Evolutionary conservation across 2,797 vertebrate species (phyloP).

Genomic region (Sebastes aleutianus): DNA sequence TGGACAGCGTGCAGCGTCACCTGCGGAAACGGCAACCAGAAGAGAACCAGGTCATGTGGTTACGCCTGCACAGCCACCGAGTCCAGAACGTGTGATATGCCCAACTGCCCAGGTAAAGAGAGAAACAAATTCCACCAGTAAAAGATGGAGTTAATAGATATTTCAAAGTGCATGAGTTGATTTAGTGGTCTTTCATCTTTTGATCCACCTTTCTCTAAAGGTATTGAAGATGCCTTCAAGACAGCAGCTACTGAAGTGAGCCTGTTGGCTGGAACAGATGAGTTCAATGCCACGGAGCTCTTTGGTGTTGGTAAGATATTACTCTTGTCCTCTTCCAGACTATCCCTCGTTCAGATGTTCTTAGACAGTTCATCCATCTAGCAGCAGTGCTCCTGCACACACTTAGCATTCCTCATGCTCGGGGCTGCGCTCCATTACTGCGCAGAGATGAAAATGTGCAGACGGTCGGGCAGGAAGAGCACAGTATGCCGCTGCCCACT

Average conservation of each 20-base stretch:
- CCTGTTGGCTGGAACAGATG: constrained; percentile 92
- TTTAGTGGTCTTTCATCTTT: constrained; percentile 8
- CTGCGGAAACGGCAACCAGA: constrained; percentile 92
- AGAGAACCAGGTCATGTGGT: constrained; percentile 92
- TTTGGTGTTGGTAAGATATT: constrained; percentile 94
- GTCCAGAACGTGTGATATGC: constrained; percentile 92
- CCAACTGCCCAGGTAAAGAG: constrained; percentile 89
- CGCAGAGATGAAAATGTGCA: constrained; percentile 47
- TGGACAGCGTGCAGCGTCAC: constrained; percentile 94
- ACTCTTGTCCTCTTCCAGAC: constrained; percentile 17
- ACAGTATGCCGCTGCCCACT: constrained; percentile 4
- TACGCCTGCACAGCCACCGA: constrained; percentile 95
- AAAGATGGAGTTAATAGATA: not conserved
- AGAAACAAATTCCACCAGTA: not conserved
- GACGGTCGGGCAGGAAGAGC: constrained; percentile 43
- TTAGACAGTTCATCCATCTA: constrained; percentile 58
- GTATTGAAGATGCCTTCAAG: constrained; percentile 96
- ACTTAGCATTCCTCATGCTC: constrained; percentile 58
- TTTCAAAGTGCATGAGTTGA: not conserved
- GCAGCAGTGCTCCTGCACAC: constrained; percentile 41
- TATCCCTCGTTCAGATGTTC: constrained; percentile 51
- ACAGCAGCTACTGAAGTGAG: constrained; percentile 97
- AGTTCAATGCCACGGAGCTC: constrained; percentile 96
- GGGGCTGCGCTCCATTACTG: constrained; percentile 50
- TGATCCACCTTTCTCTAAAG: constrained; percentile 67